phyloP scores from a whole-genome alignment of 2,797 vertebrate genomes.

The Amblyopsis hoosieri region DNA sequence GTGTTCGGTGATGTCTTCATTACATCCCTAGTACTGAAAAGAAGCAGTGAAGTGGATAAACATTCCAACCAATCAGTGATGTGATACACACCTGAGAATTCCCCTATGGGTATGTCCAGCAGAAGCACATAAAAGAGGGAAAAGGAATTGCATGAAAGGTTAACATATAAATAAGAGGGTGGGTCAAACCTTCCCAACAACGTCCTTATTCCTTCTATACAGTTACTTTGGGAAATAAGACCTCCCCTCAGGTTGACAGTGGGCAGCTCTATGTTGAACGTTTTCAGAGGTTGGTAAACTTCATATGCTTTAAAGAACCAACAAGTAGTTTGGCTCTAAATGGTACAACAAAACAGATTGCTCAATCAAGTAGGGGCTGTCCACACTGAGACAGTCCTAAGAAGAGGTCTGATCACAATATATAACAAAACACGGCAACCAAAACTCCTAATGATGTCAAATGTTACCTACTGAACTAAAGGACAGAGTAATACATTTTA shows the following conservation, averaged over 20 bases:
- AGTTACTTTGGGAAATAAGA: background rate
- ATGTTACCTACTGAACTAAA: too few species aligned
- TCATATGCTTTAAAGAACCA: too few species aligned
- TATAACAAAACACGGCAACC: background rate
- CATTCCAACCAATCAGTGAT: constrained; percentile 69
- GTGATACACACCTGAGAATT: constrained; percentile 99
- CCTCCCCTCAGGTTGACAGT: too few species aligned
- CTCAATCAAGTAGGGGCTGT: too few species aligned
- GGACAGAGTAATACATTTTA: too few species aligned
- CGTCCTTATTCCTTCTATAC: constrained; percentile 31
- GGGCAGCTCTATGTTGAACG: too few species aligned
- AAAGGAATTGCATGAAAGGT: constrained; percentile 84
- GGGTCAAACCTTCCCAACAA: constrained; percentile 53
- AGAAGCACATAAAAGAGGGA: constrained; percentile 82
- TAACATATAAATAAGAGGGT: constrained; percentile 69
- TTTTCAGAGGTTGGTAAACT: too few species aligned
- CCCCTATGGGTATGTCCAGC: constrained; percentile 90
- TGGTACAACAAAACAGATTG: too few species aligned
- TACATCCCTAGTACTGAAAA: constrained; percentile 8
- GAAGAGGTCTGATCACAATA: too few species aligned
- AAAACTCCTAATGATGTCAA: background rate
- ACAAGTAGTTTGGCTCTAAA: too few species aligned
- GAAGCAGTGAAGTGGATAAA: constrained; percentile 15
- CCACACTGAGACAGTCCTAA: too few species aligned
- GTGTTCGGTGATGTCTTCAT: background rate